A percentile compares a stretch with the other conserved stretches of the same genome.
Evolutionary conservation across 1,140 invertebrate genomes (phyloP).

Genomic region (Oppia nitens): DNA sequence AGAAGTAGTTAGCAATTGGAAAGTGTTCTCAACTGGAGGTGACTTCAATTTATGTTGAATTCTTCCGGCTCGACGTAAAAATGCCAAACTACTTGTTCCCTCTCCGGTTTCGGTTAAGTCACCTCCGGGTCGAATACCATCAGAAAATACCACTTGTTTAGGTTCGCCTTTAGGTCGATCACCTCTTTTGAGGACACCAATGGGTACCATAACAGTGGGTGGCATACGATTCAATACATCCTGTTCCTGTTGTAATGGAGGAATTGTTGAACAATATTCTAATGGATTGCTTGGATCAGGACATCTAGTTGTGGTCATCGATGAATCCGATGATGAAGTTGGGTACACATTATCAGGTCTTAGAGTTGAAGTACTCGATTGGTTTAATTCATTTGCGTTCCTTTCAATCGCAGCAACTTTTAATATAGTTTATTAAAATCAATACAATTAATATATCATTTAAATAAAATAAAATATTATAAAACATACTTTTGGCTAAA

Average conservation of each 20-base stretch:
- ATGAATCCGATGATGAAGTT: neutral
- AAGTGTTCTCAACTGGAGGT: neutral
- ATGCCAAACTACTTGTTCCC: neutral
- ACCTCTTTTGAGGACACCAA: constrained; percentile 53
- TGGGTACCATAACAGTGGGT: constrained; percentile 60
- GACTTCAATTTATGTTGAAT: constrained; percentile 20
- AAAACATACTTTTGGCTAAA: constrained; percentile 20
- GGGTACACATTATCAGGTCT: neutral
- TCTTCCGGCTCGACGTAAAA: constrained; percentile 35
- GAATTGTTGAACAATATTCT: constrained; percentile 74
- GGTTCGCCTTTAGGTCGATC: constrained; percentile 27
- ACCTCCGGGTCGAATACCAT: constrained; percentile 74
- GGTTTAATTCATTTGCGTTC: neutral
- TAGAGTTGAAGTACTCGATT: neutral
- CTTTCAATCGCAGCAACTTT: constrained; percentile 16
- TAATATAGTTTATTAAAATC: constrained; percentile 24
- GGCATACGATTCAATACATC: constrained; percentile 37
- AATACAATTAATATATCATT: neutral
- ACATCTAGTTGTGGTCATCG: neutral
- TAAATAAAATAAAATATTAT: neutral
- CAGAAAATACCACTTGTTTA: constrained; percentile 75
- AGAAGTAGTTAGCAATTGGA: neutral
- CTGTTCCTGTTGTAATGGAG: constrained; percentile 54
- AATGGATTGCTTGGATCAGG: constrained; percentile 76
- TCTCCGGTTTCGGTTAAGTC: constrained; percentile 48